Percentiles rank a stretch among this genome's conserved stretches.
Evolutionary conservation across 2,888 invertebrate species (phyloP).

Genomic region (Machimus atricapillus): DNA sequence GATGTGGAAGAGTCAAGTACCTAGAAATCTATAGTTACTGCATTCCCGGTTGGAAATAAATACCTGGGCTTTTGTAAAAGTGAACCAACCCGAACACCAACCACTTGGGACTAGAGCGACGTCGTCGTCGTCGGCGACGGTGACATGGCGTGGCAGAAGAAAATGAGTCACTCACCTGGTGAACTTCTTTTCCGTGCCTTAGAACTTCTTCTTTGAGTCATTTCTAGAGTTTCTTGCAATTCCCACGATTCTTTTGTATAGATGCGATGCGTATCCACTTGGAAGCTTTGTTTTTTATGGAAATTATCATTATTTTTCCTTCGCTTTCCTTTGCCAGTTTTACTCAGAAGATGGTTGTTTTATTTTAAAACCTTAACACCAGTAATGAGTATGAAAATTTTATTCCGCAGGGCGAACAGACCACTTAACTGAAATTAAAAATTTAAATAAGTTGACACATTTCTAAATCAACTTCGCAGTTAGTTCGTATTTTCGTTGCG

Average conservation of each 20-base stretch:
- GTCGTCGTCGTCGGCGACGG: neutral
- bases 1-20: neutral
- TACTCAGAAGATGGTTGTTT: neutral
- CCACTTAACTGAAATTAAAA: constrained; percentile 33
- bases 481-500: neutral
- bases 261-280: neutral
- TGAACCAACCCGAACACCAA: neutral
- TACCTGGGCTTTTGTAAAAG: neutral
- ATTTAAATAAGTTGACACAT: constrained; percentile 21
- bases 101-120: neutral
- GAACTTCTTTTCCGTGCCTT: constrained; percentile 16
- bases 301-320: neutral
- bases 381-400: constrained; percentile 24
- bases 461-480: neutral
- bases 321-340: neutral
- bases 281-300: neutral
- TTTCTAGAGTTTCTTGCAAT: constrained; percentile 28
- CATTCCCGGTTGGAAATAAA: neutral
- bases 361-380: neutral
- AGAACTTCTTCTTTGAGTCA: constrained; percentile 13
- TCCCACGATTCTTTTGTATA: constrained; percentile 30
- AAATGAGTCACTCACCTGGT: constrained; percentile 36
- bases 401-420: neutral
- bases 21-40: neutral
- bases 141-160: neutral